Evolutionary conservation across 2,888 invertebrate species (phyloP).

Genomic region (Allygus modestus): DNA sequence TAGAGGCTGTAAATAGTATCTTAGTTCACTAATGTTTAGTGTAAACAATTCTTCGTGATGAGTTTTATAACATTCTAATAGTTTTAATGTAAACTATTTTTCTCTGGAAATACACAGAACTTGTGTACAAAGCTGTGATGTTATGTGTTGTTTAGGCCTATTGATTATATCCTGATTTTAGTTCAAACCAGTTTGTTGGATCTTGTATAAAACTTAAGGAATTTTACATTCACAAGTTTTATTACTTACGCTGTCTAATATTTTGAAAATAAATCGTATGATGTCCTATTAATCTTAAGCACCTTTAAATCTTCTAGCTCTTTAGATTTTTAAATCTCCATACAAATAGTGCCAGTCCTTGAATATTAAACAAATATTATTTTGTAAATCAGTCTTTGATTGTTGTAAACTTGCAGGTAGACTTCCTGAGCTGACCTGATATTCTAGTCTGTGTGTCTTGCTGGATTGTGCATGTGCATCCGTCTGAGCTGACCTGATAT

Average conservation of each 20-base stretch:
- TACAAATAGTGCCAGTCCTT: neutral
- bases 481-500: neutral
- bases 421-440: neutral
- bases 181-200: too few species aligned
- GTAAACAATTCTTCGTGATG: too few species aligned
- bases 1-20: too few species aligned
- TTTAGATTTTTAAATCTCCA: neutral
- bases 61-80: too few species aligned
- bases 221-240: too few species aligned
- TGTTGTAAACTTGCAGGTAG: neutral
- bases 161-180: too few species aligned
- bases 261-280: too few species aligned
- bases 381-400: neutral
- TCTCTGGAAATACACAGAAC: neutral
- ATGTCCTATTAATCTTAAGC: neutral
- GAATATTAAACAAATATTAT: neutral
- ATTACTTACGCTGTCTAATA: too few species aligned
- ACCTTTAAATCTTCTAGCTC: neutral
- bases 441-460: constrained; percentile 7
- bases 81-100: too few species aligned
- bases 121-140: constrained; percentile 11
- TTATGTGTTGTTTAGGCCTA: neutral
- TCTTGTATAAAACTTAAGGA: too few species aligned
- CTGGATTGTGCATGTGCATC: too few species aligned
- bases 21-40: too few species aligned